Evolutionary conservation across 2,888 invertebrate genomes (phyloP).

Genomic region (Conomelus anceps): DNA sequence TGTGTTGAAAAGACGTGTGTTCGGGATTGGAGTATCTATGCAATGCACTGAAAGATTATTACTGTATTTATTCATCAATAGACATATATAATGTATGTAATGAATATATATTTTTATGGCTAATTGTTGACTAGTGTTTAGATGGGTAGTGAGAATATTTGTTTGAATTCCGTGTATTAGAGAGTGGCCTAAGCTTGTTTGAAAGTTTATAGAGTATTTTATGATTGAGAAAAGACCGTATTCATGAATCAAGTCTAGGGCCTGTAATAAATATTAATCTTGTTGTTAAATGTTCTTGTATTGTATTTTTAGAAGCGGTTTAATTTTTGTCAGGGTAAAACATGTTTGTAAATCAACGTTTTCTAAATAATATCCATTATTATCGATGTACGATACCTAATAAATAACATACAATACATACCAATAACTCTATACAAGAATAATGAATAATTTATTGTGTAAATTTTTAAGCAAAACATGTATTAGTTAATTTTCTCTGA

Average conservation of each 20-base stretch:
- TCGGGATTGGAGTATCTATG: no score
- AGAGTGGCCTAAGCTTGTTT: constrained; percentile 20
- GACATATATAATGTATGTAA: constrained; percentile 16
- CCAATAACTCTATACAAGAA: not conserved
- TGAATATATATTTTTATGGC: constrained; percentile 23
- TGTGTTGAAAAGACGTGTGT: not conserved
- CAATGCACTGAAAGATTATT: not conserved
- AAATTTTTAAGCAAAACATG: not conserved
- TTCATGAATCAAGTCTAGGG: not conserved
- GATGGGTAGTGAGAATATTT: constrained; percentile 16
- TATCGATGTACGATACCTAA: not conserved
- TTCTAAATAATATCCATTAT: not conserved
- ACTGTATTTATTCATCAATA: constrained; percentile 21
- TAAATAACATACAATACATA: not conserved
- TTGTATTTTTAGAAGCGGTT: not conserved
- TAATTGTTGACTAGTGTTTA: constrained; percentile 20
- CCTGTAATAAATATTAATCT: not conserved
- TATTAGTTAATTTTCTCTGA: not conserved
- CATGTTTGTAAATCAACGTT: not conserved
- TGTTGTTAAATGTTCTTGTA: not conserved
- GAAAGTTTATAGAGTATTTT: not conserved
- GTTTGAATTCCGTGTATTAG: constrained; percentile 20
- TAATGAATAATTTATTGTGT: not conserved
- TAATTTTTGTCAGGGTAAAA: not conserved
- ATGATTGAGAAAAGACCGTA: no score